Evolutionary conservation across 2,888 invertebrate genomes (phyloP).

Genomic region (Dasysyrphus albostriatus): DNA sequence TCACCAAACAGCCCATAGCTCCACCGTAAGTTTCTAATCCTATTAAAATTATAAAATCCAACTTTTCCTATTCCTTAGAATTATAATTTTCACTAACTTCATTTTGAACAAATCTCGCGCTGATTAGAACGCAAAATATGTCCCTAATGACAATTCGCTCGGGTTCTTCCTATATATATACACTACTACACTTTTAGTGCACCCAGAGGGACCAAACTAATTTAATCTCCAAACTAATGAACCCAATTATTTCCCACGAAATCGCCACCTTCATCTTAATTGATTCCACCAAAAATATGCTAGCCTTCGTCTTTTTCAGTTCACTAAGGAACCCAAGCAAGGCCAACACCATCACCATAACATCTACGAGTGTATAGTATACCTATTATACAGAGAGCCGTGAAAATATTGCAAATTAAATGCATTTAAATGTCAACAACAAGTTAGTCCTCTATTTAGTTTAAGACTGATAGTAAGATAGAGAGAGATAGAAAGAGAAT

Average conservation of each 20-base stretch:
- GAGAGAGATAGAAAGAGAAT: background rate
- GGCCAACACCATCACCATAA: background rate
- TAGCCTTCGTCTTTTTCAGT: constrained; percentile 14
- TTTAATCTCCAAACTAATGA: constrained; percentile 50
- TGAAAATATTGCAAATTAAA: constrained; percentile 69
- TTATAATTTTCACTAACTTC: constrained; percentile 28
- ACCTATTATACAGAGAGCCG: constrained; percentile 3
- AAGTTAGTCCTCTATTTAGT: constrained; percentile 32
- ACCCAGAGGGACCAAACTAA: constrained; percentile 27
- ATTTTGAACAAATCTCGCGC: constrained; percentile 20
- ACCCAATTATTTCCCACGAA: constrained; percentile 35
- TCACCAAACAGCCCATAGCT: background rate
- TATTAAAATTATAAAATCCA: constrained; percentile 25
- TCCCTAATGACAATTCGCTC: constrained; percentile 27
- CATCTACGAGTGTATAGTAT: background rate
- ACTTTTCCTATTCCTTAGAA: constrained; percentile 26
- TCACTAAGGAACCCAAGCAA: background rate
- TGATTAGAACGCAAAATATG: constrained; percentile 31
- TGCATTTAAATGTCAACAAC: constrained; percentile 66
- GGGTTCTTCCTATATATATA: background rate
- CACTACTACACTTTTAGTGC: no score
- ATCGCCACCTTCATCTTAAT: constrained; percentile 48
- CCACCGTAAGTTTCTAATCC: background rate
- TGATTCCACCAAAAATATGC: constrained; percentile 49
- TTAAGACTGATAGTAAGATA: background rate